A percentile compares a stretch with the other conserved stretches of the same genome.
phyloP scores from a whole-genome alignment of 2,113 vertebrate genomes.

The Oncorhynchus nerka region DNA sequence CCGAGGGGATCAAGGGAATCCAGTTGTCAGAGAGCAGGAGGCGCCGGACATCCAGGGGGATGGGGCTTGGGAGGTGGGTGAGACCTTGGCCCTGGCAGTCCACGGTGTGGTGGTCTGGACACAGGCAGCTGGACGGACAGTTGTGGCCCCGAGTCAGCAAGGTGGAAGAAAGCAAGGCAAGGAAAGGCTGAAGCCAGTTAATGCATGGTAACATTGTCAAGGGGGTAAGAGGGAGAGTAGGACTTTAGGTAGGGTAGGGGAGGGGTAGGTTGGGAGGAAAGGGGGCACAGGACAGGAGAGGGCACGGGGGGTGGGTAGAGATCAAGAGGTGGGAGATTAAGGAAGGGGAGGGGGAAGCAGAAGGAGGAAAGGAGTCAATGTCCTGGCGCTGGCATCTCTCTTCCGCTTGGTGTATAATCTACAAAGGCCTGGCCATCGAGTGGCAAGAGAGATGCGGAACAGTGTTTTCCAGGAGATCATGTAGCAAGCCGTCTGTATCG shows the following conservation, averaged over 20 bases:
- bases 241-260: constrained; percentile 17
- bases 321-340: constrained; percentile 35
- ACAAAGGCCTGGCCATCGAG: constrained; percentile 50
- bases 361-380: constrained; percentile 68
- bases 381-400: constrained; percentile 56
- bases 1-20: constrained; percentile 85
- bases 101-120: constrained; percentile 89
- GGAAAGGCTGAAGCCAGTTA: constrained; percentile 67
- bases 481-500: constrained; percentile 76
- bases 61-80: constrained; percentile 81
- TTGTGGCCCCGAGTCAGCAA: constrained; percentile 63
- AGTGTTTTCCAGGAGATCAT: constrained; percentile 77
- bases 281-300: constrained; percentile 36
- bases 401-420: constrained; percentile 43
- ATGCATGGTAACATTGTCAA: constrained; percentile 74
- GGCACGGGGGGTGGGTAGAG: constrained; percentile 30
- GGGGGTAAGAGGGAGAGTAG: constrained; percentile 34
- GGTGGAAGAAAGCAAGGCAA: constrained; percentile 68
- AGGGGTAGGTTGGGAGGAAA: constrained; percentile 24
- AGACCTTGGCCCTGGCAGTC: constrained; percentile 86
- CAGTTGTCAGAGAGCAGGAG: constrained; percentile 87
- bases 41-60: constrained; percentile 87
- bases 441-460: constrained; percentile 54
- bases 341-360: constrained; percentile 48
- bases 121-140: constrained; percentile 85